Conservation (phyloP, 2,797 vertebrate species). For the Mionectes olivaceus region DNA sequence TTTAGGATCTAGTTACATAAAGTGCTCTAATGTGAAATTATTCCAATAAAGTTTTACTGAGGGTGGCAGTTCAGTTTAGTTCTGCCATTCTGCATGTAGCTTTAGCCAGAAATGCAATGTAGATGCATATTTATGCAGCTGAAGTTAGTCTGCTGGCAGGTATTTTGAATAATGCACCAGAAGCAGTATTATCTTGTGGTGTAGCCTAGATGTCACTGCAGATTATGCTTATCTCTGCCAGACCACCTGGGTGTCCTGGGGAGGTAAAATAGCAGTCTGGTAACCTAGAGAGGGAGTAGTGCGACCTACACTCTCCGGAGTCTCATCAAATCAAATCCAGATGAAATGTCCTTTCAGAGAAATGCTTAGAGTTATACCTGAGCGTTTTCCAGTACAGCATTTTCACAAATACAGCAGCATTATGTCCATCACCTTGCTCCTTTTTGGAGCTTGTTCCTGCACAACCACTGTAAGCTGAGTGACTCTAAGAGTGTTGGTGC, state of each 20-base stretch:
- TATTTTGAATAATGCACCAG: neutral
- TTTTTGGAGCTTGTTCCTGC: neutral
- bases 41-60: slow-evolving; percentile 28
- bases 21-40: neutral
- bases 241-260: neutral
- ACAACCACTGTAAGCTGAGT: neutral
- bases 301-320: neutral
- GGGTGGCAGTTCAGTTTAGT: slow-evolving; percentile 22
- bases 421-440: neutral
- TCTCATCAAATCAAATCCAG: slow-evolving; percentile 12
- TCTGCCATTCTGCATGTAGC: neutral
- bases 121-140: neutral
- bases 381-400: neutral
- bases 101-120: neutral
- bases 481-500: neutral
- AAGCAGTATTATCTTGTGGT: neutral
- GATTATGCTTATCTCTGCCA: neutral
- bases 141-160: neutral
- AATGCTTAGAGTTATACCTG: neutral
- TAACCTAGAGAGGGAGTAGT: neutral
- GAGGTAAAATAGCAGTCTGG: neutral
- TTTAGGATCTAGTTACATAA: slow-evolving; percentile 22
- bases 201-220: neutral
- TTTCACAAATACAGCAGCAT: neutral
- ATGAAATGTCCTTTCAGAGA: neutral